Percentiles rank a stretch among this genome's conserved stretches.
Evolutionary conservation across 2,888 invertebrate species (phyloP).

Genomic region (Heteropelma amictum): DNA sequence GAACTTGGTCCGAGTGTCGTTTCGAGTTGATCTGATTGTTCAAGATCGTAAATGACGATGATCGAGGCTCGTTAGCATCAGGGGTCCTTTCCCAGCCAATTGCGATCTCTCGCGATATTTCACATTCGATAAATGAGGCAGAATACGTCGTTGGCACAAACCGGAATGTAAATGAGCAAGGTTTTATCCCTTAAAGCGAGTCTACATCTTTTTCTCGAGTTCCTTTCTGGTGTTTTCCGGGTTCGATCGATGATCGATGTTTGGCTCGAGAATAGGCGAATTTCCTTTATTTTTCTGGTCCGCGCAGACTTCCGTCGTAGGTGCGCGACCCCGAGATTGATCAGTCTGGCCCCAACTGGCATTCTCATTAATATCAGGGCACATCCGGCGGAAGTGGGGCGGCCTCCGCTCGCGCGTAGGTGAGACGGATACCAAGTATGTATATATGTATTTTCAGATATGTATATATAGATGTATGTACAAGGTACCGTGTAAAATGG

Average conservation of each 20-base stretch:
- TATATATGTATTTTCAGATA: background rate
- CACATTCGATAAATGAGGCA: background rate
- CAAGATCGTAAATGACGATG: too few species aligned
- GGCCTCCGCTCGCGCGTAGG: slow-evolving; percentile 71
- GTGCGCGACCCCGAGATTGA: slow-evolving; percentile 58
- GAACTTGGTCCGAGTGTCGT: background rate
- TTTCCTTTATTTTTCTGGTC: background rate
- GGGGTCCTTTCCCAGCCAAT: background rate
- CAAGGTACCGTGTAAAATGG: slow-evolving; percentile 26
- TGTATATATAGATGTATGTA: background rate
- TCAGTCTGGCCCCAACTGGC: slow-evolving; percentile 62
- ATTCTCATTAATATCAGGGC: slow-evolving; percentile 76
- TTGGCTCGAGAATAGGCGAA: too few species aligned
- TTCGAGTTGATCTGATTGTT: background rate
- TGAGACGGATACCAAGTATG: slow-evolving; percentile 63
- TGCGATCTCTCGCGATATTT: background rate
- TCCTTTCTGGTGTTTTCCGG: too few species aligned
- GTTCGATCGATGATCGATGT: too few species aligned
- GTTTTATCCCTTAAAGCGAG: background rate
- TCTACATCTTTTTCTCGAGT: too few species aligned
- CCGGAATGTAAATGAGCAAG: too few species aligned
- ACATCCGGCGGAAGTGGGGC: slow-evolving; percentile 77
- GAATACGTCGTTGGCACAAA: too few species aligned
- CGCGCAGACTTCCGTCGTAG: slow-evolving; percentile 35
- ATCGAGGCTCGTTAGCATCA: too few species aligned